Percentiles rank a stretch among this genome's conserved stretches.
phyloP scores from a whole-genome alignment of 2,113 vertebrate genomes.

The Pachypanchax playfairii region DNA sequence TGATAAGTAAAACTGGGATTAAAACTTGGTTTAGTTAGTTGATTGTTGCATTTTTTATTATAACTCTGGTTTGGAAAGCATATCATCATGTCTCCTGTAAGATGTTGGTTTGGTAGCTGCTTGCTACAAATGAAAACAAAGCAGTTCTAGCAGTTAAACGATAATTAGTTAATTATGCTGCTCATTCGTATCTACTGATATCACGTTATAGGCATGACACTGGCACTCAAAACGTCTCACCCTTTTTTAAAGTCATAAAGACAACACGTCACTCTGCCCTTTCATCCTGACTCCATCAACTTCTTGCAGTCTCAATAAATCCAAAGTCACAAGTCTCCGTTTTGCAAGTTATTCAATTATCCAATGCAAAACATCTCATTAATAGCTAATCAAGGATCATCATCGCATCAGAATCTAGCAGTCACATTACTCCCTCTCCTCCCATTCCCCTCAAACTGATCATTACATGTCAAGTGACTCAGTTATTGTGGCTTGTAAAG shows the following conservation, averaged over 20 bases:
- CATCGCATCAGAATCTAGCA: conserved; percentile 53
- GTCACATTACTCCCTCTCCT: conserved; percentile 16
- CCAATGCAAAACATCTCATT: conserved; percentile 65
- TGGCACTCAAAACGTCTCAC: conserved; percentile 26
- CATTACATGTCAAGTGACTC: conserved; percentile 45
- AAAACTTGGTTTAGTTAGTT: no score
- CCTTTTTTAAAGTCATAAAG: conserved; percentile 51
- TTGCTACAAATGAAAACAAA: background rate
- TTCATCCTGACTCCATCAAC: conserved; percentile 58
- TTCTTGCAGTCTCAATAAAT: conserved; percentile 58
- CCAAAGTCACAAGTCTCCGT: conserved; percentile 46
- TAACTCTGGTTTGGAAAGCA: no score
- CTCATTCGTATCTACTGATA: conserved; percentile 15
- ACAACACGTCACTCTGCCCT: conserved; percentile 40
- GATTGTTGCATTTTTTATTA: no score
- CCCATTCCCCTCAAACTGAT: conserved; percentile 34
- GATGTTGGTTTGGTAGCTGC: background rate
- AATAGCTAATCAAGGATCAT: conserved; percentile 63
- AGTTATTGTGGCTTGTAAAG: conserved; percentile 31
- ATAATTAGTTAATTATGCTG: conserved; percentile 20
- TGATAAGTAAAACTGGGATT: no score
- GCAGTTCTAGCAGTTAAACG: background rate
- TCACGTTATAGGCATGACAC: conserved; percentile 36
- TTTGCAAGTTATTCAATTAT: conserved; percentile 68
- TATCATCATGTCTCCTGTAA: no score